Base-by-base conservation (phyloP, 2,888 invertebrate genomes). In the Odontocerum albicorne region DNA sequence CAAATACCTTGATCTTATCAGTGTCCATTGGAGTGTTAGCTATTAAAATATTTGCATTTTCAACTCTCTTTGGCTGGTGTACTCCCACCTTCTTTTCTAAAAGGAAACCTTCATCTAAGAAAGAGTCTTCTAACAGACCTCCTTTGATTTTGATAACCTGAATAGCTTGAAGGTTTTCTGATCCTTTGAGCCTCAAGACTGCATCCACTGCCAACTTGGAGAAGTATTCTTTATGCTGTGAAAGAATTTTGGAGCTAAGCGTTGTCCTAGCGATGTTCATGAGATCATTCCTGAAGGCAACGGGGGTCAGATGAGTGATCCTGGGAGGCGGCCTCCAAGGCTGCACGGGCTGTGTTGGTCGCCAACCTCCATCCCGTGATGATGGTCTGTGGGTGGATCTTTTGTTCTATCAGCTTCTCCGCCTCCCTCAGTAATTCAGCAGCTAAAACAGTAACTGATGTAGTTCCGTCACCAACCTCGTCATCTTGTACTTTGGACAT, bases 21-120 rank as follows among this genome's bases (percentile, higher is more conserved):
- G 97, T 95, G 76, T 99, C 99, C 99, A 99, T 99, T 0, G 99
- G 96, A 7, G 99, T 99, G 72, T 99, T 99, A 8, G 98, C 98
- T 65, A 99, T 94, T 17, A 99, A 83, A 67, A 99, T 97, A 68
- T 87, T 90, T 1, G 97, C 97, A 68, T 99, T 96, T 68, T 96
- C 94, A 63, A 99, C 79, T 63, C 87, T 82, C 69, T 96, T 94
- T 0, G 99, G 99, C 72, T 99, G 99, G 77, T 97, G 94, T 19
- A 99, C 89, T 60, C 99, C 99, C 19, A 96, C 88, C 77, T 93
- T 96, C 71, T 99, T 99, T 72, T 98, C 96, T 62, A 99, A 74
- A 53, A 99, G 78, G 70, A 99, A 99, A 62, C 88, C 92, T 68
- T 91, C 88, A 77, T 99, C 99, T 38, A 99, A 78, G 75, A 96